Conservation (phyloP, 2,888 invertebrate species). For the Auanema freiburgensis region DNA sequence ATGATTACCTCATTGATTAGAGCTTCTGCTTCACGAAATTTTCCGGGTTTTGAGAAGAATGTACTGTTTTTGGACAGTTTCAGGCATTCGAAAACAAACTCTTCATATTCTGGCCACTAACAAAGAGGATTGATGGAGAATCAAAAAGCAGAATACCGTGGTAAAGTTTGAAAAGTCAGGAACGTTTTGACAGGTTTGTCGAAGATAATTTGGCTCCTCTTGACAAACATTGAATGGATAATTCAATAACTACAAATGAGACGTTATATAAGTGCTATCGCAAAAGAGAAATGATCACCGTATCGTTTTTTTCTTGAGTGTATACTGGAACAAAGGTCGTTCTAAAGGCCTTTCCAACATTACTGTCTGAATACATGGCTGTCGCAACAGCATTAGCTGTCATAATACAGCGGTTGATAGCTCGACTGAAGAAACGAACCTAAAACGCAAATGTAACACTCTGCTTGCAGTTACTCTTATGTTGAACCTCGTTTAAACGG, state of each 20-base stretch:
- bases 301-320: background rate
- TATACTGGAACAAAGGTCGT: background rate
- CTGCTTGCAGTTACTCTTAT: background rate
- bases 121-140: background rate
- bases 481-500: background rate
- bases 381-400: background rate
- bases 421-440: constrained; percentile 2
- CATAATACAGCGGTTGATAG: background rate
- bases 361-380: background rate
- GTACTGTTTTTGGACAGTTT: background rate
- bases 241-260: no score
- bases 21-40: background rate
- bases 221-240: no score
- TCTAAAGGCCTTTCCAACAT: background rate
- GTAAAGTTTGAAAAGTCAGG: no score
- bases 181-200: no score
- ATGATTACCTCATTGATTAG: constrained; percentile 1
- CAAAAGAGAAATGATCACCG: background rate
- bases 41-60: constrained; percentile 1
- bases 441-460: background rate
- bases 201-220: no score
- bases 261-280: no score
- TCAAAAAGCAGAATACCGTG: background rate
- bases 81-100: constrained; percentile 1
- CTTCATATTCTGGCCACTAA: constrained; percentile 2